These are phyloP conservation scores for Temnothorax rugatulus DNA, from an alignment of 2,888 invertebrate genomes.

Conservation along the genomic window DNA sequence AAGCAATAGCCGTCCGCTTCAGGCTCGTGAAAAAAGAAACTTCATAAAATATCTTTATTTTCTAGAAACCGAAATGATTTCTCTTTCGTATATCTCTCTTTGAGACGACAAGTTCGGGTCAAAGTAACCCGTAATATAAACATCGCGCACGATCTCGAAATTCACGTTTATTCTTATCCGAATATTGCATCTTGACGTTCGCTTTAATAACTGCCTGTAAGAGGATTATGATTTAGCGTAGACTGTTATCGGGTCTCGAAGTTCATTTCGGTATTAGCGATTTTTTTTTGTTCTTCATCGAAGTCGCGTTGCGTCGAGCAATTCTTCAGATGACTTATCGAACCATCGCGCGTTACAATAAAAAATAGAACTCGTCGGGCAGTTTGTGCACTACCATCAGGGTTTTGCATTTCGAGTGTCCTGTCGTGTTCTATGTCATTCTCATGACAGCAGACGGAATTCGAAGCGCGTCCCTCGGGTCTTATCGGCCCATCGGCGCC, in stretches of 20 bases:
- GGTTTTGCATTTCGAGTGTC: slow-evolving; percentile 59
- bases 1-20: slow-evolving; percentile 64
- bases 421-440: slow-evolving; percentile 64
- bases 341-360: background rate
- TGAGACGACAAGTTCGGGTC: background rate
- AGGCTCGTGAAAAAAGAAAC: background rate
- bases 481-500: slow-evolving; percentile 80
- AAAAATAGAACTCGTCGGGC: slow-evolving; percentile 56
- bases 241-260: slow-evolving; percentile 1
- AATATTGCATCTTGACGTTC: slow-evolving; percentile 17
- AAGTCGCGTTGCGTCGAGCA: background rate
- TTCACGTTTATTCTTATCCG: slow-evolving; percentile 5
- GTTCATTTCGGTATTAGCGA: slow-evolving; percentile 31
- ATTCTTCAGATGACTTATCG: slow-evolving; percentile 39
- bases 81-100: background rate
- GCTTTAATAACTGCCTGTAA: slow-evolving; percentile 4
- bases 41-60: slow-evolving; percentile 2
- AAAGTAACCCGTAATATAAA: background rate
- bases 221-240: slow-evolving; percentile 27
- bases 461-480: slow-evolving; percentile 69
- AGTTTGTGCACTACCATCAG: slow-evolving; percentile 24
- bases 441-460: slow-evolving; percentile 66
- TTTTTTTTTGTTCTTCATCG: background rate
- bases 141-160: background rate
- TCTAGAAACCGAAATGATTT: background rate